Evolutionary conservation across 2,113 vertebrate species (phyloP).

Genomic region (Clupea harengus): DNA sequence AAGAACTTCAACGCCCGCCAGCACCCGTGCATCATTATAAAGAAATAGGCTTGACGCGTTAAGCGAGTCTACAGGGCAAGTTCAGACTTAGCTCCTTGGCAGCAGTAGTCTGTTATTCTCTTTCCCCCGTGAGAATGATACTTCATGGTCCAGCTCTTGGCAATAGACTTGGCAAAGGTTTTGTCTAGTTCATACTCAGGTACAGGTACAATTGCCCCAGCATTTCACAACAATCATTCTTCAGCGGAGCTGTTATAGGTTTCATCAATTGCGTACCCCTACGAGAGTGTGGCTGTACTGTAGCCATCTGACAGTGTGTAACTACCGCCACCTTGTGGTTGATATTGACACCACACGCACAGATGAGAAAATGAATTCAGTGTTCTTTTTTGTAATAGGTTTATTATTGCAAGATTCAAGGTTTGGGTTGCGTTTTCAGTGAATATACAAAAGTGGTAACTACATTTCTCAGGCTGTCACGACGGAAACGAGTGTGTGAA

Average conservation of each 20-base stretch:
- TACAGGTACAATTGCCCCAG: not conserved
- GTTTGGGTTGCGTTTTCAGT: slow-evolving; percentile 39
- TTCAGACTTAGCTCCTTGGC: not conserved
- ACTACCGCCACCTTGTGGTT: not conserved
- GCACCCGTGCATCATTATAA: not conserved
- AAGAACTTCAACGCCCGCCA: not conserved
- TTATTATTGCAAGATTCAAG: slow-evolving; percentile 57
- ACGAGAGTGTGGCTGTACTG: not conserved
- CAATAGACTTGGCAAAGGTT: not conserved
- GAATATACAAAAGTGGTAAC: slow-evolving; percentile 59
- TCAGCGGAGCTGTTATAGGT: not conserved
- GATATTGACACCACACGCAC: not conserved
- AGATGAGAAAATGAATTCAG: not conserved
- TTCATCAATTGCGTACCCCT: not conserved
- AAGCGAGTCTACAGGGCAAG: not conserved
- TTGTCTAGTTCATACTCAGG: not conserved
- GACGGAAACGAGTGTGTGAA: not conserved
- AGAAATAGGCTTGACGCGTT: not conserved
- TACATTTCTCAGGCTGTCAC: not conserved
- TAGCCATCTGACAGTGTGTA: not conserved
- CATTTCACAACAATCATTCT: not conserved
- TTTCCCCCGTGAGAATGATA: not conserved
- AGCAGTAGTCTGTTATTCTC: not conserved
- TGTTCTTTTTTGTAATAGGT: slow-evolving; percentile 11
- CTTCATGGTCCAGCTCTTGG: not conserved